Conservation (phyloP, 2,113 vertebrate genomes). For the Thunnus thynnus region DNA sequence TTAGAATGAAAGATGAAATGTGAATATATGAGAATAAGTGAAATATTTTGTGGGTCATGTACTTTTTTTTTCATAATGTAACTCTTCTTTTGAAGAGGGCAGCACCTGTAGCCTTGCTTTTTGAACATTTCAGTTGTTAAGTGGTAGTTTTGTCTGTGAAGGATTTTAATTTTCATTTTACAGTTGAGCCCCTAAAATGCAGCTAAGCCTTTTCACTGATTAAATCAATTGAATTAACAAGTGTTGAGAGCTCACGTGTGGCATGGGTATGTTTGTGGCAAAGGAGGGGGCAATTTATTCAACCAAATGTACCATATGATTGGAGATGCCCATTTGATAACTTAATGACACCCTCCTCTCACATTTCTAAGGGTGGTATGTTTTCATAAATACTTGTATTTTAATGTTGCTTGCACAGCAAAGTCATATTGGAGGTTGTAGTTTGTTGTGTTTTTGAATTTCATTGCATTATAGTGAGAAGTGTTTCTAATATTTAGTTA, state of each 20-base stretch:
- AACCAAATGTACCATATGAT: background rate
- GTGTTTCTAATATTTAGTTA: background rate
- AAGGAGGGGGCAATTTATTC: background rate
- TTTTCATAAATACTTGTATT: too few species aligned
- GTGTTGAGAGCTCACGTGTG: slow-evolving; percentile 22
- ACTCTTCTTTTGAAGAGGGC: slow-evolving; percentile 34
- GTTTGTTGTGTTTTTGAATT: background rate
- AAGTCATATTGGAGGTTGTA: background rate
- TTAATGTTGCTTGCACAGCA: too few species aligned
- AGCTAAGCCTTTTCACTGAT: slow-evolving; percentile 1
- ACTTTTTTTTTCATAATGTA: slow-evolving; percentile 33
- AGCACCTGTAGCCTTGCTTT: slow-evolving; percentile 58
- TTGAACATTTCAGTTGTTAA: slow-evolving; percentile 34
- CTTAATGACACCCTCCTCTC: too few species aligned
- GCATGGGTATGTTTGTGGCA: slow-evolving; percentile 7
- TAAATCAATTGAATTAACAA: slow-evolving; percentile 6
- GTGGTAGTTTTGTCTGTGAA: slow-evolving; percentile 42
- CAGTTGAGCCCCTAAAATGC: background rate
- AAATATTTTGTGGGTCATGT: slow-evolving; percentile 36
- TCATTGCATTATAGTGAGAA: background rate
- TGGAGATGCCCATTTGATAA: too few species aligned
- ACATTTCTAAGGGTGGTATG: too few species aligned
- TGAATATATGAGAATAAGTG: slow-evolving; percentile 32
- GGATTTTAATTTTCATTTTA: slow-evolving; percentile 44
- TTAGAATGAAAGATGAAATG: slow-evolving; percentile 46